A percentile compares a stretch with the other conserved stretches of the same genome.
Conservation (phyloP, 1,140 invertebrate genomes). For the Aricia agestis region DNA sequence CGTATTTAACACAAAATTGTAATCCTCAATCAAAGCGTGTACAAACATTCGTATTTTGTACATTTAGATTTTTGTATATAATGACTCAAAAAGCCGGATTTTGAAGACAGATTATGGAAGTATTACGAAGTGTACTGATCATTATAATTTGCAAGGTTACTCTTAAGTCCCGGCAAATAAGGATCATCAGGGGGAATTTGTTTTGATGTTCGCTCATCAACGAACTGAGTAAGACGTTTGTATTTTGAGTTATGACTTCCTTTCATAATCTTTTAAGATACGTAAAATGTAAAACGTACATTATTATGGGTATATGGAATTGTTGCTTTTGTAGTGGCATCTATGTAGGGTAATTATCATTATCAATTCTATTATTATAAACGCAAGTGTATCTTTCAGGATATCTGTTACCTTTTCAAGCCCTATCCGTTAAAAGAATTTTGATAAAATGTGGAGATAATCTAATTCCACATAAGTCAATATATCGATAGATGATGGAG, state of each 20-base stretch:
- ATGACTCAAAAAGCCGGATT: constrained; percentile 39
- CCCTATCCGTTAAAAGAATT: too few relatives aligned
- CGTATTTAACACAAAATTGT: too few relatives aligned
- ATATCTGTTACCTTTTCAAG: too few relatives aligned
- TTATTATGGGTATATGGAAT: background rate
- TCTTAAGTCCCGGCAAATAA: constrained; percentile 68
- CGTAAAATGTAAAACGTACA: background rate
- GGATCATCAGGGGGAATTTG: constrained; percentile 69
- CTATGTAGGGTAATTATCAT: too few relatives aligned
- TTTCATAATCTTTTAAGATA: background rate
- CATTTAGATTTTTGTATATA: constrained; percentile 14
- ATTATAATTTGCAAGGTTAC: constrained; percentile 70
- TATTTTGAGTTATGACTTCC: background rate
- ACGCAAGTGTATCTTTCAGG: too few relatives aligned
- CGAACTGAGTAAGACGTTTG: background rate
- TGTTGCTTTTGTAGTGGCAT: too few relatives aligned
- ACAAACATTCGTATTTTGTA: constrained; percentile 4
- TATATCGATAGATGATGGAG: too few relatives aligned
- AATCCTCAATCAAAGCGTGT: background rate
- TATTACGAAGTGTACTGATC: constrained; percentile 58
- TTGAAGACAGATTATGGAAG: constrained; percentile 65
- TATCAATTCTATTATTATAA: too few relatives aligned
- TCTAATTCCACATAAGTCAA: too few relatives aligned
- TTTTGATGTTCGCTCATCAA: constrained; percentile 54
- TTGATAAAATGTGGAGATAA: too few relatives aligned